Conservation (phyloP, 2,113 vertebrate genomes). For the Ptyas mucosa region DNA sequence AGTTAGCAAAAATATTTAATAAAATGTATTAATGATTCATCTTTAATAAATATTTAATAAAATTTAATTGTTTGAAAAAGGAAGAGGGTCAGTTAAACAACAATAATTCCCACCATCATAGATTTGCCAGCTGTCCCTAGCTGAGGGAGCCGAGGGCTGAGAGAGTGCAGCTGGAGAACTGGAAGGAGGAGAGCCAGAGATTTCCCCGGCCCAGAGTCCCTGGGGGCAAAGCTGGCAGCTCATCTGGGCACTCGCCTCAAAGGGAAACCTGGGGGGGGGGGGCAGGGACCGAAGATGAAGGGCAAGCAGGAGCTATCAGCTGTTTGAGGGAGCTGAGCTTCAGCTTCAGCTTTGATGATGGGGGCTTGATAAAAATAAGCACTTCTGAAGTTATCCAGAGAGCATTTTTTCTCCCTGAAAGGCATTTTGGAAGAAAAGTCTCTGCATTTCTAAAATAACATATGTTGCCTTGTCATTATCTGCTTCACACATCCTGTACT, state of each 20-base stretch:
- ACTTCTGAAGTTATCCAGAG: not conserved
- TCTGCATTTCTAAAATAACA: constrained; percentile 8
- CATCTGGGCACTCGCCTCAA: not conserved
- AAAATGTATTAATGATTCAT: not conserved
- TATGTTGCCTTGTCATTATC: not conserved
- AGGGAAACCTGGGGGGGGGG: not conserved
- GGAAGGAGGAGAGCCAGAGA: too few species aligned
- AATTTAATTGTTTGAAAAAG: not conserved
- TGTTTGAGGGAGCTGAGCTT: not conserved
- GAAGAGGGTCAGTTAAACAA: too few species aligned
- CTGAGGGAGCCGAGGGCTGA: not conserved
- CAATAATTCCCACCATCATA: not conserved
- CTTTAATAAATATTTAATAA: not conserved
- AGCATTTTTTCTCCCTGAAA: not conserved
- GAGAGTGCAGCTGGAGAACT: not conserved
- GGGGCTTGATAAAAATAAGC: not conserved
- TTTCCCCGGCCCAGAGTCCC: not conserved
- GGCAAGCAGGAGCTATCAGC: not conserved
- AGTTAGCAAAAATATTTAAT: not conserved
- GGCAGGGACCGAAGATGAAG: not conserved
- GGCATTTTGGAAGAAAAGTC: not conserved
- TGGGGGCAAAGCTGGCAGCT: not conserved
- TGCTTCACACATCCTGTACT: constrained; percentile 13
- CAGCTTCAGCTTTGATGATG: not conserved
- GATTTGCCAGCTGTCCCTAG: not conserved